These are phyloP conservation scores for Cyprinella venusta DNA, from an alignment of 2,797 vertebrate species.

Conservation along the genomic window DNA sequence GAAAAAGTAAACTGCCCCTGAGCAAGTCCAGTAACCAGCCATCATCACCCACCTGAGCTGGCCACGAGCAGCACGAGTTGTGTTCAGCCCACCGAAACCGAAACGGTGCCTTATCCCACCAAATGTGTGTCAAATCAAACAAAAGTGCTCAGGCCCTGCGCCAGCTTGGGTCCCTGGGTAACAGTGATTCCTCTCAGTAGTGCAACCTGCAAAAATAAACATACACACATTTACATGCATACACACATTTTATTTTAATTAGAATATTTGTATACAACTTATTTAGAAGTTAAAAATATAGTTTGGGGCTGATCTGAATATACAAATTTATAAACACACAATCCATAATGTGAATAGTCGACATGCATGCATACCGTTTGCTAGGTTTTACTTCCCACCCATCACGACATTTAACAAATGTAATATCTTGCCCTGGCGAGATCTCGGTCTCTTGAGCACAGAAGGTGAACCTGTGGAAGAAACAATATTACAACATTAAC, in stretches of 20 bases:
- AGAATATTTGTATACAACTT: too few species aligned
- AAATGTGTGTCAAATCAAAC: constrained; percentile 26
- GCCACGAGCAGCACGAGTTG: constrained; percentile 28
- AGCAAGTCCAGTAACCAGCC: constrained; percentile 31
- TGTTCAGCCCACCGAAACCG: background rate
- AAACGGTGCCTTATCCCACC: background rate
- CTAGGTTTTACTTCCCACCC: constrained; percentile 87
- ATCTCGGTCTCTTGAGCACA: constrained; percentile 88
- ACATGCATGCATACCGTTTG: constrained; percentile 78
- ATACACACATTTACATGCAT: too few species aligned
- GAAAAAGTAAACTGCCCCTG: constrained; percentile 29
- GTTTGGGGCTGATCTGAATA: too few species aligned
- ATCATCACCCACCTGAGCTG: background rate
- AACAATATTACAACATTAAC: constrained; percentile 10
- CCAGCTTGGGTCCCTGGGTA: constrained; percentile 63
- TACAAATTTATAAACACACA: too few species aligned
- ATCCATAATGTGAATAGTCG: background rate
- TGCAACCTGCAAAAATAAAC: constrained; percentile 66
- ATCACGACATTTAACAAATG: constrained; percentile 86
- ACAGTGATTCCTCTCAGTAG: constrained; percentile 69
- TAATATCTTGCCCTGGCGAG: constrained; percentile 83
- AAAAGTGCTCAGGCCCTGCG: constrained; percentile 71
- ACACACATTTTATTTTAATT: too few species aligned
- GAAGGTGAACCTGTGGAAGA: constrained; percentile 82
- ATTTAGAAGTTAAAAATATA: background rate